These are phyloP conservation scores for Helicoverpa armigera DNA, from an alignment of 1,140 invertebrate species.

Conservation along the genomic window DNA sequence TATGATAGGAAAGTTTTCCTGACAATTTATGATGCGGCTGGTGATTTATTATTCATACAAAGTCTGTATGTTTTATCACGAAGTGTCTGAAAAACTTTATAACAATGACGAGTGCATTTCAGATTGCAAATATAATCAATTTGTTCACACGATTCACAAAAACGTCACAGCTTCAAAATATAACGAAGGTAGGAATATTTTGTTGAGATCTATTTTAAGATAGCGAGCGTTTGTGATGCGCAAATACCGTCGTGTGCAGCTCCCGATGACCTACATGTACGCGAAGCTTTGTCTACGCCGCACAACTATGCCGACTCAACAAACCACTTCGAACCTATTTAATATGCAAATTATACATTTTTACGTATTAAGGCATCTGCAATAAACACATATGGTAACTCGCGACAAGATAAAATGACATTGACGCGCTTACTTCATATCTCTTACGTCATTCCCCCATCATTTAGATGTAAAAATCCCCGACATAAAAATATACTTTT, in stretches of 20 bases:
- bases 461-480: slow-evolving; percentile 30
- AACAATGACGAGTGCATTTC: not conserved
- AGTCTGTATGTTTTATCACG: not conserved
- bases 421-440: slow-evolving; percentile 44
- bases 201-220: slow-evolving; percentile 47
- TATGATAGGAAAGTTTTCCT: slow-evolving; percentile 17
- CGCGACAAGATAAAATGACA: slow-evolving; percentile 31
- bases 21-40: not conserved
- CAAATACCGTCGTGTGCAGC: slow-evolving; percentile 50
- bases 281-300: slow-evolving; percentile 29
- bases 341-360: slow-evolving; percentile 1
- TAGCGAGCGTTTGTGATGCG: slow-evolving; percentile 48
- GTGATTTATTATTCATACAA: not conserved
- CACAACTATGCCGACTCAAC: not conserved
- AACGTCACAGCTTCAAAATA: slow-evolving; percentile 22
- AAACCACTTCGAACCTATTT: not conserved
- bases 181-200: slow-evolving; percentile 39
- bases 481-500: slow-evolving; percentile 22
- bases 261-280: slow-evolving; percentile 51
- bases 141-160: not conserved
- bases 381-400: not conserved
- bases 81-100: too few relatives aligned
- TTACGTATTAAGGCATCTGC: not conserved
- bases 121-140: not conserved
- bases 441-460: slow-evolving; percentile 46